phyloP scores from a whole-genome alignment of 2,888 invertebrate species.

The Lepidonotus clava region DNA sequence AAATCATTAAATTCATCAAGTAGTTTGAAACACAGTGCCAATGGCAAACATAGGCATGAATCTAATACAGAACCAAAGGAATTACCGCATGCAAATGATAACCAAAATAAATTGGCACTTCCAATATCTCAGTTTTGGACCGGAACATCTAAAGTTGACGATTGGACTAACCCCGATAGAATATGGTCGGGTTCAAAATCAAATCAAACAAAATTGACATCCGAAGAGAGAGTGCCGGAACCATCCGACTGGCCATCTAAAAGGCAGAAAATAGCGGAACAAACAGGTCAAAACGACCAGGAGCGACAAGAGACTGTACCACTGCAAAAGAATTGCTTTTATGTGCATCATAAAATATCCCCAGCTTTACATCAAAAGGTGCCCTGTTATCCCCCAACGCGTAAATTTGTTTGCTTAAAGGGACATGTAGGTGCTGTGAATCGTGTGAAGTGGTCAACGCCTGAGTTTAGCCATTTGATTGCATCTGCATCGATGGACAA shows the following conservation, averaged over 20 bases:
- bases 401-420: slow-evolving; percentile 30
- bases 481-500: slow-evolving; percentile 78
- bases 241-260: neutral
- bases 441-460: slow-evolving; percentile 72
- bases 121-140: slow-evolving; percentile 51
- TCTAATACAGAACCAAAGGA: neutral
- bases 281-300: neutral
- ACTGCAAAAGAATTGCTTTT: slow-evolving; percentile 63
- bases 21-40: neutral
- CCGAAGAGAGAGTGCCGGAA: neutral
- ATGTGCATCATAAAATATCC: slow-evolving; percentile 72
- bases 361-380: slow-evolving; percentile 62
- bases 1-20: no score
- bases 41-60: neutral
- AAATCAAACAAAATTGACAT: neutral
- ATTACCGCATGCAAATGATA: neutral
- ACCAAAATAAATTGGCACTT: neutral
- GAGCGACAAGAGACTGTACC: neutral
- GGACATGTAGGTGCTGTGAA: slow-evolving; percentile 74
- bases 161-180: slow-evolving; percentile 46
- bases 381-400: slow-evolving; percentile 48
- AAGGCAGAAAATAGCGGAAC: neutral
- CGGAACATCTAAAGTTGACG: neutral
- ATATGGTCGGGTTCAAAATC: neutral
- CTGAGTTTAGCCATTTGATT: slow-evolving; percentile 76